Evolutionary conservation across 2,797 vertebrate genomes (phyloP).

Genomic region (Chloroceryle amazona): DNA sequence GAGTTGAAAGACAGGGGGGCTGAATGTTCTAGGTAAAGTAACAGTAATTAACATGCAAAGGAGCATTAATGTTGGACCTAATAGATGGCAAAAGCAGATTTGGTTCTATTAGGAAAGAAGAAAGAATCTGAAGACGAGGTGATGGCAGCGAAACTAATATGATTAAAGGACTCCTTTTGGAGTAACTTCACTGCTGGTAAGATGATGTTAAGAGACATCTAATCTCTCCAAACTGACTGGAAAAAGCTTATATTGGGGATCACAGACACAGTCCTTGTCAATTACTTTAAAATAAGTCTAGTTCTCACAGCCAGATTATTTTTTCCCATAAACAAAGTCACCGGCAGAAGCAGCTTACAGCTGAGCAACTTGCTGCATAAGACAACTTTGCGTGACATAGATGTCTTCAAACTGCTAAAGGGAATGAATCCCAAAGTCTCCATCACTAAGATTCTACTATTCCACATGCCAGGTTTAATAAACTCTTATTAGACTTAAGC

Average conservation of each 20-base stretch:
- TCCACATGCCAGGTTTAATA: slow-evolving; percentile 26
- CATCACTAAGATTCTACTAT: background rate
- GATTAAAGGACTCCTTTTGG: slow-evolving; percentile 64
- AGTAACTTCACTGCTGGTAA: slow-evolving; percentile 50
- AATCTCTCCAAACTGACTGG: slow-evolving; percentile 69
- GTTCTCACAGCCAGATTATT: slow-evolving; percentile 62
- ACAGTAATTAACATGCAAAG: slow-evolving; percentile 56
- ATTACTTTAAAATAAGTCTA: slow-evolving; percentile 56
- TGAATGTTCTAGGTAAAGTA: background rate
- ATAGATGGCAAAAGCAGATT: slow-evolving; percentile 70
- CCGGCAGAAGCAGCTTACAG: slow-evolving; percentile 33
- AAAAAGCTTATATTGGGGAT: slow-evolving; percentile 66
- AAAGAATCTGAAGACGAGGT: slow-evolving; percentile 38
- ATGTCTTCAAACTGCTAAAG: background rate
- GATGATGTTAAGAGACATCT: slow-evolving; percentile 70
- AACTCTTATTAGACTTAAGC: slow-evolving; percentile 24
- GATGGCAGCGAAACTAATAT: slow-evolving; percentile 67
- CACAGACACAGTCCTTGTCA: slow-evolving; percentile 49
- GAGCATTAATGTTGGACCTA: slow-evolving; percentile 53
- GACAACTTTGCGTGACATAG: background rate
- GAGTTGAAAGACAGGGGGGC: background rate
- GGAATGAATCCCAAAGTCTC: slow-evolving; percentile 6
- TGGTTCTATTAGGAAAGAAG: slow-evolving; percentile 56
- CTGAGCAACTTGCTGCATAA: background rate
- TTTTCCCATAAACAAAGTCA: slow-evolving; percentile 59